Percentiles rank a stretch among this genome's conserved stretches.
These are phyloP conservation scores for Atractosteus spatula DNA, from an alignment of 2,113 vertebrate genomes.

Conservation along the genomic window DNA sequence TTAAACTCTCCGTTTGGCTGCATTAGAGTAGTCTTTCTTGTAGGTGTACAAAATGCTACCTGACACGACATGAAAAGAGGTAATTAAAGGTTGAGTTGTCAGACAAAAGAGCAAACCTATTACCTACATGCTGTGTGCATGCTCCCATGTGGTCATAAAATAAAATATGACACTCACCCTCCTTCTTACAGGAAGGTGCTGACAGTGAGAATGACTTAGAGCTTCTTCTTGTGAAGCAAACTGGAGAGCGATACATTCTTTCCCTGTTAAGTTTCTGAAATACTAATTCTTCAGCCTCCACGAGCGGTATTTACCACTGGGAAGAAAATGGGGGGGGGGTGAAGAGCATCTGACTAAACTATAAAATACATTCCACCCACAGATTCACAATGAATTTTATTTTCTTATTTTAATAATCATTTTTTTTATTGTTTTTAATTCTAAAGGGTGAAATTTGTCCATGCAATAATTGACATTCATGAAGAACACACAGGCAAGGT, in stretches of 20 bases:
- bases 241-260: not conserved
- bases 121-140: constrained; percentile 12
- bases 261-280: no score
- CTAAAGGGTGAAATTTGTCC: no score
- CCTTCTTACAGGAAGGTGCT: not conserved
- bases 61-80: constrained; percentile 14
- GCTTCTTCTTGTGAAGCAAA: not conserved
- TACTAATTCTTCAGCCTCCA: no score
- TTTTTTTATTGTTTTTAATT: no score
- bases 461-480: no score
- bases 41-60: constrained; percentile 17
- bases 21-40: constrained; percentile 27
- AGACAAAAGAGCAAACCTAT: constrained; percentile 24
- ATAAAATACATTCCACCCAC: no score
- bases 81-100: constrained; percentile 27
- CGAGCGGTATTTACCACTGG: no score
- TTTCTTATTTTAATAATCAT: no score
- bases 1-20: constrained; percentile 33
- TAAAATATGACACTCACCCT: constrained; percentile 12
- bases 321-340: no score
- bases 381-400: no score
- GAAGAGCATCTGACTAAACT: no score
- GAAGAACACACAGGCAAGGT: no score
- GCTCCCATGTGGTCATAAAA: constrained; percentile 20
- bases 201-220: not conserved